Base-by-base conservation (phyloP, 2,888 invertebrate species). In the Coelinius sp. region DNA sequence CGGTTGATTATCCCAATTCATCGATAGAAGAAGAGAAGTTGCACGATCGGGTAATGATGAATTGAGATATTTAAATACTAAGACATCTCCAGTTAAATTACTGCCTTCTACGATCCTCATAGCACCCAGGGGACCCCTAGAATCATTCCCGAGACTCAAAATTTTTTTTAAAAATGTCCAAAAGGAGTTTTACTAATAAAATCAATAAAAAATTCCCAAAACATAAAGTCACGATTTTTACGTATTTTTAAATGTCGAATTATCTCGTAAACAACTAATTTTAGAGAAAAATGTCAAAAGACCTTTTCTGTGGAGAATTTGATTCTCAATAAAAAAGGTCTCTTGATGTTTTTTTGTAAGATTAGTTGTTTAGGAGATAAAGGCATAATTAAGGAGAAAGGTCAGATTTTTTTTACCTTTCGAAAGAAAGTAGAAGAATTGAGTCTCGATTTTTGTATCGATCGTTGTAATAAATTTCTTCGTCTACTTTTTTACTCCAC, bases 1-100 rank as follows among this genome's bases (percentile, higher is more conserved):
- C 2, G 95, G 94, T 81, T 94, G 93, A 0, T 89, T 89, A 78
- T 93, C 93, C 96, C 96, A 96, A 86, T 95, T 94, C 88, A 96
- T 90, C 1, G 92, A 90, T 0, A 90, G 84, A 0, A 92, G 86
- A 35, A 95, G 85, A 77, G 92, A 91, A 10, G 94, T 91, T 2
- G 94, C 94, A 80, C 92, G 91, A 78, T 94, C 93, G 10, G 92
- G 88, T 81, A 92, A 92, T 78, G 90, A 90, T 66, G 90, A 86
- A 62, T 90, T 90, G 73, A 94, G 87, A 86, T 94, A 94, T 80
- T 91, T 91, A 77, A 90, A 90, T 41, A 92, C 89, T 62, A 93
- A 85, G 38, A 90, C 89, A 77, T 92, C 90, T 1, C 91, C 89
- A 1, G 92, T 90, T n/a, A 92, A 87, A 73, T 87, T 89, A 78